Percentiles rank a stretch among this genome's conserved stretches.
Evolutionary conservation across 2,113 vertebrate species (phyloP).

Genomic region (Arizona elegans): DNA sequence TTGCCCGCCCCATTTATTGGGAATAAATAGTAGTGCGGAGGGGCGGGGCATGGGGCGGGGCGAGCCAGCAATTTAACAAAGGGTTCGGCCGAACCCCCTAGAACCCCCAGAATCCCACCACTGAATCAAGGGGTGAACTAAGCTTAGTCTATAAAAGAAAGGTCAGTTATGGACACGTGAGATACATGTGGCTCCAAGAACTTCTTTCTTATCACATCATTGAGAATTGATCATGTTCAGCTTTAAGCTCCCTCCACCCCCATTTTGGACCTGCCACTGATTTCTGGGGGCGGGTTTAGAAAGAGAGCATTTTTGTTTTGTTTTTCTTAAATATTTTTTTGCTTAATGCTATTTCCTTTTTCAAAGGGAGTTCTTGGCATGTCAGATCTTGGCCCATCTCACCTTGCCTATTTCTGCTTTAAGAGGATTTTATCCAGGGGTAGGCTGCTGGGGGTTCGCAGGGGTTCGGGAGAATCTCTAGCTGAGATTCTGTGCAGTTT

Average conservation of each 20-base stretch:
- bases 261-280: not conserved
- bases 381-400: not conserved
- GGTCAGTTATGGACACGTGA: not conserved
- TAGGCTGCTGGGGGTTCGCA: too few relatives aligned
- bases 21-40: too few relatives aligned
- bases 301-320: not conserved
- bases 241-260: not conserved
- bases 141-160: not conserved
- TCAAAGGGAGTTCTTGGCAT: not conserved
- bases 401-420: not conserved
- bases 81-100: too few relatives aligned
- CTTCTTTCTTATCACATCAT: not conserved
- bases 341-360: not conserved
- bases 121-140: not conserved
- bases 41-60: too few relatives aligned
- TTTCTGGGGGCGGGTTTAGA: not conserved
- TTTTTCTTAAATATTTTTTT: not conserved
- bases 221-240: not conserved
- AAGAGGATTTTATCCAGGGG: not conserved
- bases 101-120: too few relatives aligned
- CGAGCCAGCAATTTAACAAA: too few relatives aligned
- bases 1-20: too few relatives aligned
- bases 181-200: not conserved
- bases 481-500: too few relatives aligned
- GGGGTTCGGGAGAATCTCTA: too few relatives aligned